Evolutionary conservation across 1,140 invertebrate genomes (phyloP).

Genomic region (Camponotus floridanus): DNA sequence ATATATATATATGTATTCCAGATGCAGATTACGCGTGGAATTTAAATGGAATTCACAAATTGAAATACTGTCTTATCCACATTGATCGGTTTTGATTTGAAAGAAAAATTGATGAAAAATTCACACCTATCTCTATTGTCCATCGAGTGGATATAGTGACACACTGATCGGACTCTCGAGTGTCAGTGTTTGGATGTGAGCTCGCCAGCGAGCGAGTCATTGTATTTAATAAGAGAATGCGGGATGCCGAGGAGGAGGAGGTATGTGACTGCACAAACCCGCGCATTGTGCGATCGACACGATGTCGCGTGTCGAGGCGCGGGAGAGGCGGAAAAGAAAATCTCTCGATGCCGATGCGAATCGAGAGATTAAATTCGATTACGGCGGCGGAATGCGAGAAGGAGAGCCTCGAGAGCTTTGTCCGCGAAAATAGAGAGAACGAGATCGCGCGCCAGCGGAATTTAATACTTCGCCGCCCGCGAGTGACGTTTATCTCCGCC

Average conservation of each 20-base stretch:
- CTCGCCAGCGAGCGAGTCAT: conserved; percentile 69
- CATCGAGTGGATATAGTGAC: conserved; percentile 19
- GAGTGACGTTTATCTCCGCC: conserved; percentile 58
- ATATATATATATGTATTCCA: background rate
- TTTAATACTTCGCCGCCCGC: conserved; percentile 51
- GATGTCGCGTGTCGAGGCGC: conserved; percentile 50
- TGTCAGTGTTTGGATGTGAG: conserved; percentile 26
- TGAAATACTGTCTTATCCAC: background rate
- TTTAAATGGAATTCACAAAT: background rate
- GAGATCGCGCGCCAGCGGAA: conserved; percentile 32
- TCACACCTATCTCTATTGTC: conserved; percentile 20
- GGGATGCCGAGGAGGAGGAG: conserved; percentile 14
- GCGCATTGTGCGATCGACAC: conserved; percentile 58
- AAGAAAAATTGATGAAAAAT: conserved; percentile 23
- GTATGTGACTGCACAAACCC: conserved; percentile 20
- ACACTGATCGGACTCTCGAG: conserved; percentile 17
- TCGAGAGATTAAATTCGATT: conserved; percentile 61
- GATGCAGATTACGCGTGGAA: background rate
- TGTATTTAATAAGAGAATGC: conserved; percentile 69
- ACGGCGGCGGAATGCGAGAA: background rate
- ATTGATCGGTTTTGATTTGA: conserved; percentile 25
- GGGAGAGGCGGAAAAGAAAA: conserved; percentile 36
- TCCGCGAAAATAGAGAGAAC: conserved; percentile 42
- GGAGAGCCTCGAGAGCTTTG: background rate
- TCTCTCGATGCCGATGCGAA: conserved; percentile 38